phyloP scores from a whole-genome alignment of 2,797 vertebrate species.

The Halcyon smyrnensis region DNA sequence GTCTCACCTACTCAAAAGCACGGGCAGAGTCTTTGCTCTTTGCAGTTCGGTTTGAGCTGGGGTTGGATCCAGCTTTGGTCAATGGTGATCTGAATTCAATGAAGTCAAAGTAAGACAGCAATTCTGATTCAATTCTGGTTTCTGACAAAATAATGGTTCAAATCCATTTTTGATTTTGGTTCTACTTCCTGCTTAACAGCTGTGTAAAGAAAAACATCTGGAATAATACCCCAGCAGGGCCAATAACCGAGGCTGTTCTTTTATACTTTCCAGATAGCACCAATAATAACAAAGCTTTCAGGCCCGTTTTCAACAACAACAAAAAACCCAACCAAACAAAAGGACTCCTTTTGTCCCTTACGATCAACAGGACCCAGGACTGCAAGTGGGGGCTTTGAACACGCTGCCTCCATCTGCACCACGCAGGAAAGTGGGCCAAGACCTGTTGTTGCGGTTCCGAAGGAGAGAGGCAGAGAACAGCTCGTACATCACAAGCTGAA shows the following conservation, averaged over 20 bases:
- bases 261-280: conserved; percentile 44
- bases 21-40: neutral
- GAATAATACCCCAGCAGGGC: conserved; percentile 27
- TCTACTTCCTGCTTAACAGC: conserved; percentile 58
- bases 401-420: neutral
- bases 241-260: conserved; percentile 27
- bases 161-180: conserved; percentile 58
- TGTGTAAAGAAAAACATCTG: conserved; percentile 63
- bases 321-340: neutral
- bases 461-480: neutral
- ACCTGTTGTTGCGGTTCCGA: neutral
- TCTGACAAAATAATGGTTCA: conserved; percentile 61
- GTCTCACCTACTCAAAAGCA: neutral
- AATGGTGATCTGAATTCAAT: conserved; percentile 29
- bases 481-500: neutral
- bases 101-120: conserved; percentile 30
- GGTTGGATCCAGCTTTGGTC: conserved; percentile 16
- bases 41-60: neutral
- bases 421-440: neutral
- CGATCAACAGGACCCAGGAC: neutral
- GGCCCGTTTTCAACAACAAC: neutral
- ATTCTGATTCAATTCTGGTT: conserved; percentile 49
- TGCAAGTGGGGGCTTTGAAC: neutral
- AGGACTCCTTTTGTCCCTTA: neutral
- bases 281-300: conserved; percentile 13